A percentile compares a stretch with the other conserved stretches of the same genome.
phyloP scores from a whole-genome alignment of 2,888 invertebrate genomes.

The Heliconius ismenius region DNA sequence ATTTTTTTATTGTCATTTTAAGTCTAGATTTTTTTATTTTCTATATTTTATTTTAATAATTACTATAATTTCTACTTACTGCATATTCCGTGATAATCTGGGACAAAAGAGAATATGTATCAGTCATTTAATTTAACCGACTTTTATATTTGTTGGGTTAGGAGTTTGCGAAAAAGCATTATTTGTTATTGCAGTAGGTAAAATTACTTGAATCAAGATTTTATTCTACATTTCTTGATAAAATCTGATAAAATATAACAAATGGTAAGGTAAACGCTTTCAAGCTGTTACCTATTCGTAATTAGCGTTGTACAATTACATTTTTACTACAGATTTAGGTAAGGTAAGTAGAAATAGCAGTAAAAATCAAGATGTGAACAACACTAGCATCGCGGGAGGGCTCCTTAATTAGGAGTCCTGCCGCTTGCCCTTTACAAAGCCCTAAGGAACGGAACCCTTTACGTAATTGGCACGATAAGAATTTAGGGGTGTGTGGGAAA shows the following conservation, averaged over 20 bases:
- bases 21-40: slow-evolving; percentile 23
- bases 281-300: background rate
- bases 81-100: slow-evolving; percentile 47
- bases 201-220: background rate
- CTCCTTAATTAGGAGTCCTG: slow-evolving; percentile 78
- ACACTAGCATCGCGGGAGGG: slow-evolving; percentile 61
- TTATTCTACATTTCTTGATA: background rate
- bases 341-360: slow-evolving; percentile 33
- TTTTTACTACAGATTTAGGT: slow-evolving; percentile 13
- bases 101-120: slow-evolving; percentile 45
- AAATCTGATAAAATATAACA: background rate
- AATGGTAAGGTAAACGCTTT: background rate
- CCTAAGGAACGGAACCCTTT: slow-evolving; percentile 69
- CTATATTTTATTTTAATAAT: slow-evolving; percentile 39
- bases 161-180: slow-evolving; percentile 8
- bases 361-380: slow-evolving; percentile 43
- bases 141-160: slow-evolving; percentile 17
- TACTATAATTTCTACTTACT: slow-evolving; percentile 44
- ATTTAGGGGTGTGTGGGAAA: slow-evolving; percentile 76
- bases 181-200: slow-evolving; percentile 12
- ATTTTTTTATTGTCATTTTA: background rate
- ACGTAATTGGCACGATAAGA: slow-evolving; percentile 80
- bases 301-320: background rate
- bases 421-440: slow-evolving; percentile 71
- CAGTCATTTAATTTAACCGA: slow-evolving; percentile 40